Conservation (phyloP, 2,888 invertebrate species). For the Tipula confusa region DNA sequence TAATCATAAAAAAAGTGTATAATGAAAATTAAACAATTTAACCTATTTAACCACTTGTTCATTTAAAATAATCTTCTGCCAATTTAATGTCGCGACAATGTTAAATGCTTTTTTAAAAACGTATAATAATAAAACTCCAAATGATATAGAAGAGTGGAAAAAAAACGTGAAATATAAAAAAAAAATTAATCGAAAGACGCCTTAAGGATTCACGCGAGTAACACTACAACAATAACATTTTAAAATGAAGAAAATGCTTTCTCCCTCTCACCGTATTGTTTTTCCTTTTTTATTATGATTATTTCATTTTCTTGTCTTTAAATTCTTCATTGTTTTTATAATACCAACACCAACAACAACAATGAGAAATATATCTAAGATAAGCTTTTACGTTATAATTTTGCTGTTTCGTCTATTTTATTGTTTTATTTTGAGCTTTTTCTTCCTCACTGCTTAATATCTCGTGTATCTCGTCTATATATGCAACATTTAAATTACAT, state of each 20-base stretch:
- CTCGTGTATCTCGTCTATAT: not conserved
- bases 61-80: slow-evolving; percentile 25
- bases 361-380: not conserved
- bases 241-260: not conserved
- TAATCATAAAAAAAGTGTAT: not conserved
- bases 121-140: not conserved
- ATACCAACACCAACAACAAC: not conserved
- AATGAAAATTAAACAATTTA: slow-evolving; percentile 25
- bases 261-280: not conserved
- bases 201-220: not conserved
- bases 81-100: slow-evolving; percentile 25
- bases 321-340: not conserved
- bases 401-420: slow-evolving; percentile 12
- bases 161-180: not conserved
- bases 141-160: not conserved
- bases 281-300: not conserved
- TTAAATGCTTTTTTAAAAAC: not conserved
- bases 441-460: not conserved
- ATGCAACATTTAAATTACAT: not conserved
- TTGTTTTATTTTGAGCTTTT: not conserved
- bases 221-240: too few relatives aligned
- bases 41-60: slow-evolving; percentile 25
- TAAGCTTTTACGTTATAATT: not conserved
- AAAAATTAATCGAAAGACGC: not conserved
- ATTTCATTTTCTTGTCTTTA: too few relatives aligned